A percentile compares a stretch with the other conserved stretches of the same genome.
Evolutionary conservation across 2,113 vertebrate genomes (phyloP).

Genomic region (Bubalus kerabau): DNA sequence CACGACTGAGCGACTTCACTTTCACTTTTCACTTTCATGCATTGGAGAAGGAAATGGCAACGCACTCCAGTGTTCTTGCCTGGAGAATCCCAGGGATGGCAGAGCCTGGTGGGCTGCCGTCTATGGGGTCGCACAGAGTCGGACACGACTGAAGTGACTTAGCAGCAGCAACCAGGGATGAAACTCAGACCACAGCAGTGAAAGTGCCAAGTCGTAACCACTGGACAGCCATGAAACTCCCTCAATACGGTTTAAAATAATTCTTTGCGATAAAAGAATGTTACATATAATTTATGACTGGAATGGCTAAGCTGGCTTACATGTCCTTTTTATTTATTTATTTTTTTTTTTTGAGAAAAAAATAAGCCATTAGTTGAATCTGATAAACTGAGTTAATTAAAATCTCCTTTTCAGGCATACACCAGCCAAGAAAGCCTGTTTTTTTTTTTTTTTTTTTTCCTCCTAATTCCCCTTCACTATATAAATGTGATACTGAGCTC

Average conservation of each 20-base stretch:
- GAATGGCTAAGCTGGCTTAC: background rate
- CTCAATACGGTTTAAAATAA: background rate
- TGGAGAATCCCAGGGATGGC: too few species aligned
- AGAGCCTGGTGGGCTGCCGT: too few species aligned
- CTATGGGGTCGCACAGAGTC: too few species aligned
- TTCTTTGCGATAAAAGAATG: background rate
- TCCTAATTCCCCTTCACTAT: background rate
- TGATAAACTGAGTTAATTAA: slow-evolving; percentile 21
- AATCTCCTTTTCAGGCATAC: background rate
- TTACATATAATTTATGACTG: background rate
- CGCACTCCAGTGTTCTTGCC: too few species aligned
- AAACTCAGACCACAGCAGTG: background rate
- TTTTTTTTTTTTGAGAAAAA: background rate
- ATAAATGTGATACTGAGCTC: background rate
- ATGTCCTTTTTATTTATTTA: background rate
- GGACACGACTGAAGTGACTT: too few species aligned
- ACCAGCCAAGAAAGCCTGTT: background rate
- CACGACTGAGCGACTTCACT: too few species aligned
- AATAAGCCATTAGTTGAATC: background rate
- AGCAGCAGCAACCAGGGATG: background rate
- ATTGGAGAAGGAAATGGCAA: too few species aligned
- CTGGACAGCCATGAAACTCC: background rate
- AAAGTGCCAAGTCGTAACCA: background rate
- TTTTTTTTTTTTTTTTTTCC: background rate
- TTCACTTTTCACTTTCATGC: too few species aligned